phyloP scores from a whole-genome alignment of 2,888 invertebrate species.

The Erebia palarica region DNA sequence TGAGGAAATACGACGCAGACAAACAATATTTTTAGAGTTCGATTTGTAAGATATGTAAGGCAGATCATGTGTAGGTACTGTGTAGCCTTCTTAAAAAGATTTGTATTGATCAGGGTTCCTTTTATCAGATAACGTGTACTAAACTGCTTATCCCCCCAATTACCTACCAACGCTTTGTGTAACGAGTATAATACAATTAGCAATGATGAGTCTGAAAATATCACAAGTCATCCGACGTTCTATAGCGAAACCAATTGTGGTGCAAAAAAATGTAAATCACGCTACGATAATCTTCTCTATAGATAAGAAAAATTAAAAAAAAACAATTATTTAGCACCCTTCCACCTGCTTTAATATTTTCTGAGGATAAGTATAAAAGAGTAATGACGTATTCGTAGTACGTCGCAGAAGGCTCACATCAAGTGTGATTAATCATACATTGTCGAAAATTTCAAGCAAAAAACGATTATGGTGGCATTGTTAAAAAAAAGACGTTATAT shows the following conservation, averaged over 20 bases:
- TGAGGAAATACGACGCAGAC: too few relatives aligned
- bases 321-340: slow-evolving; percentile 18
- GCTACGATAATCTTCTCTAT: slow-evolving; percentile 8
- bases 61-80: not conserved
- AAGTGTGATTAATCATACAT: slow-evolving; percentile 31
- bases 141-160: slow-evolving; percentile 1
- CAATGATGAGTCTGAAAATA: not conserved
- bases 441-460: slow-evolving; percentile 24
- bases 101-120: not conserved
- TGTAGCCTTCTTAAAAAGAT: not conserved
- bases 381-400: too few relatives aligned
- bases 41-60: not conserved
- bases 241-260: slow-evolving; percentile 19
- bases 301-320: slow-evolving; percentile 9
- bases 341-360: slow-evolving; percentile 8
- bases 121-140: not conserved
- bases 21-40: not conserved
- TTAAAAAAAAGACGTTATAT: slow-evolving; percentile 11
- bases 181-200: not conserved
- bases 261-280: slow-evolving; percentile 21
- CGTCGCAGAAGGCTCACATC: slow-evolving; percentile 4
- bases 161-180: not conserved
- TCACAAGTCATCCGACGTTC: slow-evolving; percentile 22
- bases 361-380: not conserved
- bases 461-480: slow-evolving; percentile 17